Evolutionary conservation across 2,888 invertebrate genomes (phyloP).

Genomic region (Agonum fuliginosum): DNA sequence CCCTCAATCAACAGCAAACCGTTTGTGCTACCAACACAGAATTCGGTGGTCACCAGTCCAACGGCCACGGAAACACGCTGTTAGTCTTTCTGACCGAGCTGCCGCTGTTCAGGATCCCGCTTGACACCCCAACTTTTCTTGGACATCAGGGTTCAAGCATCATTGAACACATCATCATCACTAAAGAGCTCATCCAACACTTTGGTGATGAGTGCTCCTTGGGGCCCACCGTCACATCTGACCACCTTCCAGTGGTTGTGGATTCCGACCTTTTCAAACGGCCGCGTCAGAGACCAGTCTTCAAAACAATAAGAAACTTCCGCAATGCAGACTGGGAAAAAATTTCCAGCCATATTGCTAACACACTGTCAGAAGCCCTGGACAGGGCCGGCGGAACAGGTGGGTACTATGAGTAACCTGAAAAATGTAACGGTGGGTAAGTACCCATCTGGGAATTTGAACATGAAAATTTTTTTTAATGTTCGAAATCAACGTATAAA

Average conservation of each 20-base stretch:
- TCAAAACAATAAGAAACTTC: neutral
- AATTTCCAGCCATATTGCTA: neutral
- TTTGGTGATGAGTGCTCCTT: conserved; percentile 9
- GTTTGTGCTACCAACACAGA: neutral
- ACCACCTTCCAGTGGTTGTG: conserved; percentile 42
- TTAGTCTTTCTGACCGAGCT: neutral
- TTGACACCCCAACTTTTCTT: conserved; percentile 19
- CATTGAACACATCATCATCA: conserved; percentile 48
- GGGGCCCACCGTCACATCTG: conserved; percentile 54
- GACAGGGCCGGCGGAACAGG: too few relatives aligned
- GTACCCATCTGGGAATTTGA: too few relatives aligned
- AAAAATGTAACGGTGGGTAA: too few relatives aligned
- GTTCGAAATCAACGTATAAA: too few relatives aligned
- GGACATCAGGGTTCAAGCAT: conserved; percentile 33
- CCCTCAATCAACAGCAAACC: neutral
- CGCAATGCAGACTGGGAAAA: neutral
- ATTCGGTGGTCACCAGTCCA: conserved; percentile 33
- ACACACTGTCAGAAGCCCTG: too few relatives aligned
- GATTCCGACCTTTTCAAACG: neutral
- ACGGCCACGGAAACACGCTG: neutral
- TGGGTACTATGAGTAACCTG: too few relatives aligned
- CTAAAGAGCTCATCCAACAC: conserved; percentile 10
- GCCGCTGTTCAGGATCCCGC: conserved; percentile 30
- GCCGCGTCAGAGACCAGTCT: neutral
- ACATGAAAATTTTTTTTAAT: too few relatives aligned